Percentiles rank a stretch among this genome's conserved stretches.
Evolutionary conservation across 2,888 invertebrate genomes (phyloP).

Genomic region (Scaptomyza tumidula): DNA sequence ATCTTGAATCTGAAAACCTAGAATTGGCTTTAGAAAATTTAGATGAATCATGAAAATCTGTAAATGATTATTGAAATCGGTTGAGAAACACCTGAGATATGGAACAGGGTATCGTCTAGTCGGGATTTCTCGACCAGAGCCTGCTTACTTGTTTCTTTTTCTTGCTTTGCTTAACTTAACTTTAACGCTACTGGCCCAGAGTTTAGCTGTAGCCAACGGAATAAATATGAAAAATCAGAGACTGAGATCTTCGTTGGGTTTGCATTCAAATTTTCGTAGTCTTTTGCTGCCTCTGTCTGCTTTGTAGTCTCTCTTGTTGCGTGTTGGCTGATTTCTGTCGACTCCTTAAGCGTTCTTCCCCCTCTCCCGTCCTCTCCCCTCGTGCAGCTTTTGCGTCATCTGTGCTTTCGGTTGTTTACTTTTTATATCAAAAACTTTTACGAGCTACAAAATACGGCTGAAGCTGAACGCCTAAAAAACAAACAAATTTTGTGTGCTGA

Average conservation of each 20-base stretch:
- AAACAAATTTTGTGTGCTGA: slow-evolving; percentile 56
- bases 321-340: not conserved
- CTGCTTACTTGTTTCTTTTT: no score
- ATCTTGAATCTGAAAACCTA: no score
- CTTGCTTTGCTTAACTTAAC: not conserved
- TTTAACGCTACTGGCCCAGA: slow-evolving; percentile 4
- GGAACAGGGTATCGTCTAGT: no score
- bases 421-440: slow-evolving; percentile 78
- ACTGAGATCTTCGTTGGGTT: slow-evolving; percentile 2
- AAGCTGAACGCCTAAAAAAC: slow-evolving; percentile 53
- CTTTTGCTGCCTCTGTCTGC: not conserved
- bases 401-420: slow-evolving; percentile 56
- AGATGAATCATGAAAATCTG: no score
- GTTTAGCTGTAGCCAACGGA: slow-evolving; percentile 6
- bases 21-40: no score
- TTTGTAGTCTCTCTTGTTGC: slow-evolving; percentile 12
- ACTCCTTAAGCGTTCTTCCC: not conserved
- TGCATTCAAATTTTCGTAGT: slow-evolving; percentile 18
- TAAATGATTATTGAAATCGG: no score
- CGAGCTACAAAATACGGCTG: slow-evolving; percentile 75
- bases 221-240: slow-evolving; percentile 9
- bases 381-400: not conserved
- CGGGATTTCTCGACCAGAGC: no score
- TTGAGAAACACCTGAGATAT: no score
- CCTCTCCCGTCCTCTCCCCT: no score